Base-by-base conservation (phyloP, 2,797 vertebrate genomes). In the Crenuchus spilurus region DNA sequence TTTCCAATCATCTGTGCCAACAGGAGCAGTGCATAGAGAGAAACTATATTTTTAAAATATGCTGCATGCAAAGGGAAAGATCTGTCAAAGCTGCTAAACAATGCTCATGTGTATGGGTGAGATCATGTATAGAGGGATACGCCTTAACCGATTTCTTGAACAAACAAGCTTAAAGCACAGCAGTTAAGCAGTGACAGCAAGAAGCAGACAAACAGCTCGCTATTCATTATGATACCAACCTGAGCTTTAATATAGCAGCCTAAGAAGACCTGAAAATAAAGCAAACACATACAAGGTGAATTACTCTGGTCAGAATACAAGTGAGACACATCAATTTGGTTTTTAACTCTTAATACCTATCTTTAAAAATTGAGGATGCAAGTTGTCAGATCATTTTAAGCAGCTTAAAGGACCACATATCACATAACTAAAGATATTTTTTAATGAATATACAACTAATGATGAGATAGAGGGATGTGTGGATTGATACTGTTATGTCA, bases 1-100 rank as follows among this genome's bases (percentile, higher is more conserved):
- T 87, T 87, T 85, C 81, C 84, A 83, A 24, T 39, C 77, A n/a
- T 76, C 13, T 71, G 63, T 82, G 84, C 83, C 87, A 89, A 78
- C 66, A 79, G 83, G 85, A 4, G 10, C 4, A 10, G 4, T 4
- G 4, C 14, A 44, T 44, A 35, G 13, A 33, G 2, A 0, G 1
- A 11, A 54, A 16, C 0, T 28, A 28, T 4, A 1, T 31, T 1
- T 14, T 6, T 3, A 14, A 20, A 35, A 35, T 1, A 35, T 2
- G 35, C 2, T 20, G 31, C 31, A 58, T 35, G 31, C 4, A 30
- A 22, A 18, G 2, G 20, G 35, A 41, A 42, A 62, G 37, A 41
- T 18, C n/a, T 35, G 44, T 10, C 46, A 49, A 33, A 37, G 28
- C 33, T 52, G 64, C 46, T 39, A 31, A 24, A 67, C 64, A 67